A percentile compares a stretch with the other conserved stretches of the same genome.
Evolutionary conservation across 2,888 invertebrate species (phyloP).

Genomic region (Pharmacophagus antenor): DNA sequence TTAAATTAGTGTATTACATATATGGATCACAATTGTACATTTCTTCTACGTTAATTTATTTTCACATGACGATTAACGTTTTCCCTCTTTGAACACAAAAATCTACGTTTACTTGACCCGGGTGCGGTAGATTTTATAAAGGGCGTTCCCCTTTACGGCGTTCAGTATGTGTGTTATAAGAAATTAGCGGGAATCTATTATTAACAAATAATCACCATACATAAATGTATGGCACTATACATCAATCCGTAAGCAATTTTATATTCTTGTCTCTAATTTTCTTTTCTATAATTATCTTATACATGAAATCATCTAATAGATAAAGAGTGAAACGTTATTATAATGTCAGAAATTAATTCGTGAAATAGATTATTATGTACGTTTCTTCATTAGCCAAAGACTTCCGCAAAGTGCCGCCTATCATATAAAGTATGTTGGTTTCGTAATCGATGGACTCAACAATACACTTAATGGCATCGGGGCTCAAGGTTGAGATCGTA

Average conservation of each 20-base stretch:
- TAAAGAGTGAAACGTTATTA: background rate
- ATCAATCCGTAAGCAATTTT: too few species aligned
- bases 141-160: slow-evolving; percentile 70
- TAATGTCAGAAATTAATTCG: background rate
- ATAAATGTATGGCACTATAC: too few species aligned
- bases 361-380: slow-evolving; percentile 17
- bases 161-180: slow-evolving; percentile 44
- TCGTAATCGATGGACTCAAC: slow-evolving; percentile 26
- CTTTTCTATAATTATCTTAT: too few species aligned
- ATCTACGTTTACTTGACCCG: slow-evolving; percentile 60
- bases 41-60: background rate
- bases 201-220: background rate
- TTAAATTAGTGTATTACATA: too few species aligned
- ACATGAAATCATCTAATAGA: background rate
- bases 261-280: too few species aligned
- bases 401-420: slow-evolving; percentile 26
- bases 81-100: slow-evolving; percentile 60
- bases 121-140: slow-evolving; percentile 68
- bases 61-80: slow-evolving; percentile 3
- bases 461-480: slow-evolving; percentile 23
- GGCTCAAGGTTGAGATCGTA: slow-evolving; percentile 27
- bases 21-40: background rate
- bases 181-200: slow-evolving; percentile 37
- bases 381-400: slow-evolving; percentile 27
- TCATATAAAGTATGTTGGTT: slow-evolving; percentile 28